Conservation (phyloP, 2,113 vertebrate genomes). For the Chloebia gouldiae region DNA sequence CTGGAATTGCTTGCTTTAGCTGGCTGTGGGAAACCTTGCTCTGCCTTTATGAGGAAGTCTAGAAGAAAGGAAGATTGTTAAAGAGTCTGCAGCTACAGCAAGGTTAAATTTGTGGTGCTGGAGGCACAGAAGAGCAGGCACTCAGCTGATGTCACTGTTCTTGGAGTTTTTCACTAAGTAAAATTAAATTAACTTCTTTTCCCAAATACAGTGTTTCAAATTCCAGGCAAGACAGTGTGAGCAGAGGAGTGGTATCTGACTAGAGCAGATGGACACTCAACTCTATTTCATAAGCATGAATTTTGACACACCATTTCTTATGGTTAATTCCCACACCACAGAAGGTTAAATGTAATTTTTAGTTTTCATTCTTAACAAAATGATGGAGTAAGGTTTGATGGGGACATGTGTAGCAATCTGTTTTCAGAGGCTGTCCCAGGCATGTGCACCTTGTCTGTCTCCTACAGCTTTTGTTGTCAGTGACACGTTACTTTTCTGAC, state of each 20-base stretch:
- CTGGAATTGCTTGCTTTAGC: constrained; percentile 19
- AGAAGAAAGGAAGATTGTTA: not conserved
- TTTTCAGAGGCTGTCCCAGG: not conserved
- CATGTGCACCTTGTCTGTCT: not conserved
- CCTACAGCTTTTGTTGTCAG: not conserved
- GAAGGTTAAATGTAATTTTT: not conserved
- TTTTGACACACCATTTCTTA: not conserved
- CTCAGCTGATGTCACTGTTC: not conserved
- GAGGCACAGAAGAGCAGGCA: not conserved
- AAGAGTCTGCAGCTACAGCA: not conserved
- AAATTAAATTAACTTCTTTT: not conserved
- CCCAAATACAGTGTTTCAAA: not conserved
- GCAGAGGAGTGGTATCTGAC: not conserved
- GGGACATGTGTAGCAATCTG: not conserved
- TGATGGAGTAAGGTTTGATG: not conserved
- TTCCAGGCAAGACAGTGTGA: not conserved
- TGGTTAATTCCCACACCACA: not conserved
- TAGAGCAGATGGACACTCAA: not conserved
- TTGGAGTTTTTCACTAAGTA: not conserved
- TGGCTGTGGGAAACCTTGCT: not conserved
- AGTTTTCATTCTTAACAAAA: not conserved
- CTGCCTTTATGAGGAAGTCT: not conserved
- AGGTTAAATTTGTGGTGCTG: not conserved
- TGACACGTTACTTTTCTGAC: not conserved
- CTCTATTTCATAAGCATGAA: not conserved